Percentiles rank a stretch among this genome's conserved stretches.
phyloP scores from a whole-genome alignment of 1,140 invertebrate genomes.

The Arctopsyche grandis region DNA sequence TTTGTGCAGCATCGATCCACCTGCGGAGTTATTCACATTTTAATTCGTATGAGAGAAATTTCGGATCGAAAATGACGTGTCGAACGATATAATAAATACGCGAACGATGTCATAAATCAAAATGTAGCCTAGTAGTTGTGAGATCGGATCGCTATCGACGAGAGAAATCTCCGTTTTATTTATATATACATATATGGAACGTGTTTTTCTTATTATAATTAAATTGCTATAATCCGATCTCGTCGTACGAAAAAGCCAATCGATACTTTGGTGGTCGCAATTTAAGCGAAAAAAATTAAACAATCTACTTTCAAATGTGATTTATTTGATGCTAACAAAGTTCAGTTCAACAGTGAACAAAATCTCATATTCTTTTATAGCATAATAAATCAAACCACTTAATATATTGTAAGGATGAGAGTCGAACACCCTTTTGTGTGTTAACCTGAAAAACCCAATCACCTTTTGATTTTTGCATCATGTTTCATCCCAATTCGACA shows the following conservation, averaged over 20 bases:
- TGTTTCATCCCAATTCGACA: too few species aligned
- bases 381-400: too few species aligned
- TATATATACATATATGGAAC: constrained; percentile 7
- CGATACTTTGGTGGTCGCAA: constrained; percentile 17
- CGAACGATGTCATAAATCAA: not conserved
- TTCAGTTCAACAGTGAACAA: too few species aligned
- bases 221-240: constrained; percentile 16
- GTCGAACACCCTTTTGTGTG: too few species aligned
- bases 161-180: constrained; percentile 3
- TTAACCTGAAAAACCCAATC: too few species aligned
- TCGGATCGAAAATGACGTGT: constrained; percentile 3
- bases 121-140: not conserved
- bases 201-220: constrained; percentile 31
- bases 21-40: not conserved
- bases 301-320: too few species aligned
- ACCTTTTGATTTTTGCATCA: too few species aligned
- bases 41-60: too few species aligned
- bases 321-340: too few species aligned
- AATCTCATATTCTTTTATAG: too few species aligned
- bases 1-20: not conserved
- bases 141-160: constrained; percentile 1
- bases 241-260: not conserved
- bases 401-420: too few species aligned
- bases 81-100: constrained; percentile 15
- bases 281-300: not conserved